Base-by-base conservation (phyloP, 2,888 invertebrate genomes). In the Dione juno region DNA sequence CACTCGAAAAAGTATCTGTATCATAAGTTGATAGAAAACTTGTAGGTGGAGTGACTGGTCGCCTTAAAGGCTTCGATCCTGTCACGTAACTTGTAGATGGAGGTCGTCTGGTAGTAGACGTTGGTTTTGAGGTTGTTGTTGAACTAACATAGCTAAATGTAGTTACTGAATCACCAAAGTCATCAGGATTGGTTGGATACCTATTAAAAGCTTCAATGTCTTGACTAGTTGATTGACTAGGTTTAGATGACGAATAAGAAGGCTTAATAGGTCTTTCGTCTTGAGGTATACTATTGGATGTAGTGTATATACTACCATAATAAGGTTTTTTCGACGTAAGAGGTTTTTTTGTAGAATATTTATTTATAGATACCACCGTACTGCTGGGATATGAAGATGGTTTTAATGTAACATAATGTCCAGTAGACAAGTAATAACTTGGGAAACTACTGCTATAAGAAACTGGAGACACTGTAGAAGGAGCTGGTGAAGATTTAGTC, bases 41-140 rank as follows among this genome's bases (percentile, higher is more conserved):
- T 1, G 84, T 75, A 1, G 84, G 76, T 43, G 87, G 81, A 61
- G 89, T 85, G 0, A 87, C 81, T 40, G 94, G 94, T 77, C 94
- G 90, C 76, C 93, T 90, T 10, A 93, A 90, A 0, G 94, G 93
- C 37, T 94, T 86, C 28, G 86, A 84, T 66, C 90, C 93, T 57
- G 92, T 86, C 1, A 94, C 85, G 76, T 94, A 87, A 77, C 93
- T 94, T 0, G 91, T 93, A 43, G 91, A 94, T 16, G 90, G 90
- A 52, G 88, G 87, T 77, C 80, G 87, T 82, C 82, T 85, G 57
- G 87, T 86, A 0, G 88, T 86, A 13, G 88, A 84, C 0, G 86
- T 83, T 19, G 85, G 84, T 13, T 88, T 87, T 50, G 81, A 82
- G 11, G 82, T 78, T 0, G 90, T 90, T 1, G 90, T 88, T 0